Conservation (phyloP, 2,797 vertebrate genomes). For the Caiman crocodilus region DNA sequence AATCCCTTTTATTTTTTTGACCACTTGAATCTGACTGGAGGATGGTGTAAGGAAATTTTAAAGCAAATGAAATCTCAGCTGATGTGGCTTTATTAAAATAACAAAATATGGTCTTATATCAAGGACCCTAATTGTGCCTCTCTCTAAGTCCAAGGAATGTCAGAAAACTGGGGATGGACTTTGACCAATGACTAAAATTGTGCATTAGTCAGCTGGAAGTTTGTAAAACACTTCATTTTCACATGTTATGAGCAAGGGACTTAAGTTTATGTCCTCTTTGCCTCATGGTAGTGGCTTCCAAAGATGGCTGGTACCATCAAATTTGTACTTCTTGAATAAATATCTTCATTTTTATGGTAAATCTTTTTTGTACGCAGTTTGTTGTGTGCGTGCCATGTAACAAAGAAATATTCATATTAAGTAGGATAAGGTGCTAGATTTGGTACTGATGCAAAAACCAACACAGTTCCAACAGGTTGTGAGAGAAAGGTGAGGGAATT, state of each 20-base stretch:
- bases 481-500: not conserved
- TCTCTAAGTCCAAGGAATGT: conserved; percentile 75
- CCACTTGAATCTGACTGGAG: conserved; percentile 46
- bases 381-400: conserved; percentile 30
- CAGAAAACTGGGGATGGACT: conserved; percentile 61
- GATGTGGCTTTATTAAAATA: conserved; percentile 48
- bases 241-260: conserved; percentile 59
- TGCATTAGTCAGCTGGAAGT: not conserved
- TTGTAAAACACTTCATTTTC: conserved; percentile 41
- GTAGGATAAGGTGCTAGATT: fast-evolving
- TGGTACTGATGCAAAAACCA: not conserved
- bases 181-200: conserved; percentile 49
- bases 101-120: conserved; percentile 61
- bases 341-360: conserved; percentile 79
- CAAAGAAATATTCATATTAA: fast-evolving
- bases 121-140: conserved; percentile 69
- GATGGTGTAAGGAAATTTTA: conserved; percentile 27
- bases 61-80: conserved; percentile 26
- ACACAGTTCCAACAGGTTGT: not conserved
- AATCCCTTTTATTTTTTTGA: not conserved
- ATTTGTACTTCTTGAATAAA: conserved; percentile 83
- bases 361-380: not conserved
- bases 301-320: conserved; percentile 81
- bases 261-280: conserved; percentile 67
- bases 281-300: conserved; percentile 79